Evolutionary conservation across 2,113 vertebrate genomes (phyloP).

Genomic region (Paramormyrops kingsleyae): DNA sequence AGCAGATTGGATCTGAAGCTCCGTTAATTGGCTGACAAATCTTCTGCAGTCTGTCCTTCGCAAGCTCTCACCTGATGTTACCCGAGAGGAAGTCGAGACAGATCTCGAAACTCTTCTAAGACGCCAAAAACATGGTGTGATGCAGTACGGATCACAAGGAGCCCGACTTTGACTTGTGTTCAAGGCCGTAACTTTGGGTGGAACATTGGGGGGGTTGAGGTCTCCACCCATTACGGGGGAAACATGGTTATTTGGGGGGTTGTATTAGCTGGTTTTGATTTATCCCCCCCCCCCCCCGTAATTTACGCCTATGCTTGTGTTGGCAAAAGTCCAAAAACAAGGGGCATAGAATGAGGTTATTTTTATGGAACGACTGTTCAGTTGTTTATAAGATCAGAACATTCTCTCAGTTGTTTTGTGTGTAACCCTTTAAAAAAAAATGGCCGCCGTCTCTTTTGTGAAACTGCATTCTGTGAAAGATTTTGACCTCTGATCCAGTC

Average conservation of each 20-base stretch:
- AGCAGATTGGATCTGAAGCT: not conserved
- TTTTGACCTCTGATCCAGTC: not conserved
- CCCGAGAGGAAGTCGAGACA: not conserved
- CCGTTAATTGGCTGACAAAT: not conserved
- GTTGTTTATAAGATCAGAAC: not conserved
- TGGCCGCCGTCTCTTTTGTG: not conserved
- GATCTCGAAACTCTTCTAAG: not conserved
- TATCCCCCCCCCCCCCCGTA: too few species aligned
- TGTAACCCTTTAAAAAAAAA: not conserved
- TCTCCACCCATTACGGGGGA: too few species aligned
- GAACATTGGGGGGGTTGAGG: too few species aligned
- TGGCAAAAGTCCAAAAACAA: not conserved
- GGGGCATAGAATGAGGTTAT: not conserved
- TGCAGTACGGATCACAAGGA: not conserved
- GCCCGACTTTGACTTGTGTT: not conserved
- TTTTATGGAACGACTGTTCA: not conserved
- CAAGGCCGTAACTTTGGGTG: too few species aligned
- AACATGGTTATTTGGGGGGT: too few species aligned
- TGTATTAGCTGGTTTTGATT: too few species aligned
- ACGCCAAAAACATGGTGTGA: not conserved
- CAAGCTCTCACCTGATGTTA: not conserved
- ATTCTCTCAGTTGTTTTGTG: not conserved
- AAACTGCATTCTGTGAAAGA: slow-evolving; percentile 11
- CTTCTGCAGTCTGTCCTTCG: not conserved
- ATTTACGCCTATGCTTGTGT: too few species aligned